Evolutionary conservation across 2,113 vertebrate genomes (phyloP).

Genomic region (Natator depressus): DNA sequence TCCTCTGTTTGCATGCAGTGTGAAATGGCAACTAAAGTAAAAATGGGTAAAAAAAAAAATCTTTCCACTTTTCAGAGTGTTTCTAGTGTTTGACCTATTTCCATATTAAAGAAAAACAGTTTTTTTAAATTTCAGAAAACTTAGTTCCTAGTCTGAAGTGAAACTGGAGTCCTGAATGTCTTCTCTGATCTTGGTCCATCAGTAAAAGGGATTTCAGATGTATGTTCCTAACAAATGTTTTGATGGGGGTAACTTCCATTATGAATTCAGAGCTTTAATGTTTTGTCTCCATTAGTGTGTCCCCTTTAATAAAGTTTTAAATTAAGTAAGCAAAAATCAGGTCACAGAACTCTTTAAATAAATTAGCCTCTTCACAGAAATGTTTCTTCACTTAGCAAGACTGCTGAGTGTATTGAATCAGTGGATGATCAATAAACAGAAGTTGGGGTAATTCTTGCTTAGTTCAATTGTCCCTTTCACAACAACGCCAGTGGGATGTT

Average conservation of each 20-base stretch:
- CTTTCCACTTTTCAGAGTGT: neutral
- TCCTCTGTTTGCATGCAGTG: neutral
- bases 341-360: slow-evolving; percentile 12
- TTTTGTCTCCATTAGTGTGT: slow-evolving; percentile 62
- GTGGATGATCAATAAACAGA: slow-evolving; percentile 31
- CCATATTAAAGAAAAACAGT: neutral
- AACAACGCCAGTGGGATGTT: neutral
- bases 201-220: slow-evolving; percentile 46
- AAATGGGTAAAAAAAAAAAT: neutral
- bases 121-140: slow-evolving; percentile 29
- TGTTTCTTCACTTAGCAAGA: slow-evolving; percentile 42
- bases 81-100: neutral
- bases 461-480: neutral
- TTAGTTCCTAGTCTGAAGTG: slow-evolving; percentile 31
- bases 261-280: slow-evolving; percentile 41
- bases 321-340: slow-evolving; percentile 46
- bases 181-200: slow-evolving; percentile 43
- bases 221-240: slow-evolving; percentile 47
- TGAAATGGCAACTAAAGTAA: neutral
- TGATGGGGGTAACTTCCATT: slow-evolving; percentile 60
- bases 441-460: neutral
- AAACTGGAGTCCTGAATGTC: slow-evolving; percentile 40
- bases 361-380: neutral
- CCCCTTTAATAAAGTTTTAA: slow-evolving; percentile 51
- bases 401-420: slow-evolving; percentile 27